phyloP scores from a whole-genome alignment of 2,113 vertebrate species.

The Empidonax traillii region DNA sequence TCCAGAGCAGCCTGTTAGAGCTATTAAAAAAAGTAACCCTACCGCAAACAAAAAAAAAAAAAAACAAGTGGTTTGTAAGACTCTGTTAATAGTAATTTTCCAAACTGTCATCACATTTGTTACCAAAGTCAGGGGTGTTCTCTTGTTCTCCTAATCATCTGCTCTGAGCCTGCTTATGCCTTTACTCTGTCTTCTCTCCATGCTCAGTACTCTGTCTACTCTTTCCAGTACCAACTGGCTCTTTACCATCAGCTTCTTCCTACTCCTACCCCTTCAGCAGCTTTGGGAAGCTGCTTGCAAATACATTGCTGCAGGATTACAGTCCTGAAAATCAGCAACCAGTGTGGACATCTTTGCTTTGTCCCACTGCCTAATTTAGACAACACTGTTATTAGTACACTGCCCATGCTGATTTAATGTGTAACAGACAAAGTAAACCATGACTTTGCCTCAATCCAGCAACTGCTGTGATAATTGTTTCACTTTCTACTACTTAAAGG shows the following conservation, averaged over 20 bases:
- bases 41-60: neutral
- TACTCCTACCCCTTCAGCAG: neutral
- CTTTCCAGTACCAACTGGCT: neutral
- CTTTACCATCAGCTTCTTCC: neutral
- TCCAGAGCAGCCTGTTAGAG: neutral
- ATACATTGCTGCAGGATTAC: fast-evolving
- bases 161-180: neutral
- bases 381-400: neutral
- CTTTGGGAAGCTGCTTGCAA: neutral
- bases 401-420: neutral
- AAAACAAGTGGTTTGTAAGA: neutral
- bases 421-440: neutral
- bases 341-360: neutral
- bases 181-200: neutral
- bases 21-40: neutral
- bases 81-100: neutral
- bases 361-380: neutral
- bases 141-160: neutral
- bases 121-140: neutral
- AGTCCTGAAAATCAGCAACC: neutral
- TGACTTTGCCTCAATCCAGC: neutral
- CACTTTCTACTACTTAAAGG: neutral
- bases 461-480: neutral
- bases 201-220: neutral
- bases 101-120: neutral